phyloP scores from a whole-genome alignment of 2,888 invertebrate genomes.

The Ceraclea dissimilis region DNA sequence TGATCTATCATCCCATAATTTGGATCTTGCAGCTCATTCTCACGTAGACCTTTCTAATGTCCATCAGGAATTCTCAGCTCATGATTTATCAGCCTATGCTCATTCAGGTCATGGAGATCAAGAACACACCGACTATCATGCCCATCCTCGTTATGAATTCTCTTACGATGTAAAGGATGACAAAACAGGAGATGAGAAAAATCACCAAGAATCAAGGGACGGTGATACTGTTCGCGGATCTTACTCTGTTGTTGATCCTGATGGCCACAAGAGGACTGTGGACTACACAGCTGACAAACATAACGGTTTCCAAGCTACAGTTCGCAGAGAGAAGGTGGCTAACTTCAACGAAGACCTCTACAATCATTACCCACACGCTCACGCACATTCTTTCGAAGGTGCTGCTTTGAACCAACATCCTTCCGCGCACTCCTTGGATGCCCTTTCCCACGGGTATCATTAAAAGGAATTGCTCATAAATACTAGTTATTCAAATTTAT shows the following conservation, averaged over 20 bases:
- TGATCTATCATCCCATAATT: slow-evolving; percentile 2
- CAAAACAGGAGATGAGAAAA: slow-evolving; percentile 23
- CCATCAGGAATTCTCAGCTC: slow-evolving; percentile 7
- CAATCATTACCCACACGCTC: not conserved
- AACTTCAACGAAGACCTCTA: slow-evolving; percentile 9
- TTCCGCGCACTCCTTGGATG: not conserved
- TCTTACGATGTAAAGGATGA: slow-evolving; percentile 25
- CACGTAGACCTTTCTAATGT: not conserved
- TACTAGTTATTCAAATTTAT: no score
- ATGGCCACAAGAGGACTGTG: slow-evolving; percentile 25
- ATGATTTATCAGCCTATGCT: slow-evolving; percentile 12
- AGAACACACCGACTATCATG: slow-evolving; percentile 21
- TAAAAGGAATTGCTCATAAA: not conserved
- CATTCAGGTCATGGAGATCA: slow-evolving; percentile 23
- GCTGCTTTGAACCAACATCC: not conserved
- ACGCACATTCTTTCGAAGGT: not conserved
- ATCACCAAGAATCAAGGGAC: slow-evolving; percentile 22
- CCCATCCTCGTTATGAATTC: slow-evolving; percentile 24
- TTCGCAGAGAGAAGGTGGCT: slow-evolving; percentile 20
- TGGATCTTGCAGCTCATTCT: not conserved
- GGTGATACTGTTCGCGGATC: slow-evolving; percentile 22
- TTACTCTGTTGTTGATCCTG: slow-evolving; percentile 22
- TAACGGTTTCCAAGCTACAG: slow-evolving; percentile 22
- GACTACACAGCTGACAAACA: slow-evolving; percentile 24
- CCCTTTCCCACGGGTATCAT: not conserved